A percentile compares a stretch with the other conserved stretches of the same genome.
phyloP scores from a whole-genome alignment of 1,140 invertebrate genomes.

The Sycophaga agraensis region DNA sequence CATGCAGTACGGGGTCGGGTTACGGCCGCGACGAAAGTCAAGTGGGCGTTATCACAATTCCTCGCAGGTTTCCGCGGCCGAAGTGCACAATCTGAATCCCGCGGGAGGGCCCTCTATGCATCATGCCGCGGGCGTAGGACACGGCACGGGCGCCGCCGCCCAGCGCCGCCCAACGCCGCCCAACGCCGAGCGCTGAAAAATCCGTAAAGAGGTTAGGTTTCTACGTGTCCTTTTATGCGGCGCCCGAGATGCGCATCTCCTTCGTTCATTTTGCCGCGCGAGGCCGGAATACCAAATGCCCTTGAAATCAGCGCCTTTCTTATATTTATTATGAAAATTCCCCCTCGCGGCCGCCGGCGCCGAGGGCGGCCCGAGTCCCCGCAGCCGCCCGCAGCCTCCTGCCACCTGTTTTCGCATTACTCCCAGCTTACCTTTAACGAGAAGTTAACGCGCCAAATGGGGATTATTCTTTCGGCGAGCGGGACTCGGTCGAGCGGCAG shows the following conservation, averaged over 20 bases:
- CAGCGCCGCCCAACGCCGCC: too few relatives aligned
- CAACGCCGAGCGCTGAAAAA: too few relatives aligned
- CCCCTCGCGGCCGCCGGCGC: too few relatives aligned
- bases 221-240: slow-evolving; percentile 36
- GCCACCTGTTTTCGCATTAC: too few relatives aligned
- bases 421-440: too few relatives aligned
- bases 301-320: slow-evolving; percentile 2
- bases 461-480: too few relatives aligned
- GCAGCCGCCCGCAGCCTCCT: too few relatives aligned
- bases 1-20: too few relatives aligned
- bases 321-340: neutral
- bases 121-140: slow-evolving; percentile 29
- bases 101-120: slow-evolving; percentile 31
- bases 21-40: slow-evolving; percentile 12
- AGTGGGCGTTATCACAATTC: slow-evolving; percentile 24
- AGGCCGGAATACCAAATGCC: slow-evolving; percentile 13
- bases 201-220: slow-evolving; percentile 34
- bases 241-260: slow-evolving; percentile 18
- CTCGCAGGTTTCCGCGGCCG: neutral
- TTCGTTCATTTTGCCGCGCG: slow-evolving; percentile 1
- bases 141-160: slow-evolving; percentile 5
- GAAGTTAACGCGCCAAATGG: too few relatives aligned
- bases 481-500: too few relatives aligned
- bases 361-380: too few relatives aligned
- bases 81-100: slow-evolving; percentile 29